phyloP scores from a whole-genome alignment of 2,888 invertebrate genomes.

The Amphiduros pacificus region DNA sequence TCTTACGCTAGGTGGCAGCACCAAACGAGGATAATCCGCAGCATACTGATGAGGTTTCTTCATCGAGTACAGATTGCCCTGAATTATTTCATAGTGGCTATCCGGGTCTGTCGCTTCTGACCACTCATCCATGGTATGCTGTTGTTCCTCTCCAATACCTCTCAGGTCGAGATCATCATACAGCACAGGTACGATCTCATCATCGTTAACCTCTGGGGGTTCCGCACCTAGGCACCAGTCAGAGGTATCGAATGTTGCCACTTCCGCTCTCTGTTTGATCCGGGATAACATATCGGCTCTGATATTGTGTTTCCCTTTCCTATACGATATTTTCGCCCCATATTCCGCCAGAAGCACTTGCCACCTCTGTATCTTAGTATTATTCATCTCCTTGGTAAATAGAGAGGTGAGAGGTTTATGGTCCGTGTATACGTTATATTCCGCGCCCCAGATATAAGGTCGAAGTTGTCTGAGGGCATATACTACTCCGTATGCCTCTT shows the following conservation, averaged over 20 bases:
- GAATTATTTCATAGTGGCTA: not conserved
- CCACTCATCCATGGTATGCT: not conserved
- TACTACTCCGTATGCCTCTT: conserved; percentile 8
- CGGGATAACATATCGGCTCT: conserved; percentile 14
- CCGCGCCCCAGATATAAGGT: conserved; percentile 13
- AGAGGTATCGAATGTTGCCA: not conserved
- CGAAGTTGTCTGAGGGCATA: not conserved
- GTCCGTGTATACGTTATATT: conserved; percentile 5
- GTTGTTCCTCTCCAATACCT: not conserved
- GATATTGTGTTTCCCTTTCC: not conserved
- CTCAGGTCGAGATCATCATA: not conserved
- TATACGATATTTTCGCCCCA: not conserved
- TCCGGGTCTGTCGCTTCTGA: not conserved
- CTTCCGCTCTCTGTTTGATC: not conserved
- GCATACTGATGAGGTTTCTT: not conserved
- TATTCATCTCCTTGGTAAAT: conserved; percentile 3
- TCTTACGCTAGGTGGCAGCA: not conserved
- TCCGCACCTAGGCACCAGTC: not conserved
- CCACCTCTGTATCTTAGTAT: conserved; percentile 16
- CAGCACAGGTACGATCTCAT: not conserved
- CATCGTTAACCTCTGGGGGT: not conserved
- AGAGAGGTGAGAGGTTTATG: conserved; percentile 13
- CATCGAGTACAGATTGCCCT: not conserved
- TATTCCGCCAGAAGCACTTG: conserved; percentile 12
- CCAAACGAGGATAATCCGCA: not conserved